Base-by-base conservation (phyloP, 2,797 vertebrate species). In the Channallabes apus region DNA sequence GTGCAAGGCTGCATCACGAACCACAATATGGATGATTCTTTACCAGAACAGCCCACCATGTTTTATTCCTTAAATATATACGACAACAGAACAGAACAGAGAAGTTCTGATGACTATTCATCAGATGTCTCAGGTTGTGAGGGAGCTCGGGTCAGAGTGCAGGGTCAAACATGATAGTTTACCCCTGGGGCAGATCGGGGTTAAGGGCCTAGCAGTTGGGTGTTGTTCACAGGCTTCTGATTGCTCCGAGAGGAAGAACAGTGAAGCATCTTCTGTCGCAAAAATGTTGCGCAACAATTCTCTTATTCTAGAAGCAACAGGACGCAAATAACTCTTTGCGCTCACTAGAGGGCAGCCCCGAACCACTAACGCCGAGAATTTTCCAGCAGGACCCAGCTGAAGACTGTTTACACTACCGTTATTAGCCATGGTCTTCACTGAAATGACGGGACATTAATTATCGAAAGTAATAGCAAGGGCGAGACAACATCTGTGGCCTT, bases 291-390 rank as follows among this genome's bases (percentile, higher is more conserved):
- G 22, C 41, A 35, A 38, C 24, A 2, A 59, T 12, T 51, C n/a
- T 27, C 3, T 5, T 46, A 41, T 51, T 15, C 6, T 32, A 11
- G 75, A 1, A 1, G 27, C 12, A 9, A 29, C 38, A 24, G 41
- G 32, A 51, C 32, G n/a, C 9, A 35, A n/a, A 7, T 22, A 32
- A 67, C 62, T 32, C 12, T 1, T 17, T 1, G 6, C n/a, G 29
- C 84, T 29, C 93, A 93, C 90, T 65, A 94, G 94, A 91, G 92
- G 93, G 92, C 92, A 93, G 90, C 58, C 78, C 87, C 82, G 68
- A 88, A 82, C 91, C 90, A 91, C 86, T n/a, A 80, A 83, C 67
- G 24, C 84, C 82, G 46, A 65, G 17, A 9, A 20, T 6, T 35
- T 17, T 64, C 64, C 41, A 65, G 22, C 75, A 62, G 59, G 41